Conservation (phyloP, 2,888 invertebrate genomes). For the Macrophya alboannulata region DNA sequence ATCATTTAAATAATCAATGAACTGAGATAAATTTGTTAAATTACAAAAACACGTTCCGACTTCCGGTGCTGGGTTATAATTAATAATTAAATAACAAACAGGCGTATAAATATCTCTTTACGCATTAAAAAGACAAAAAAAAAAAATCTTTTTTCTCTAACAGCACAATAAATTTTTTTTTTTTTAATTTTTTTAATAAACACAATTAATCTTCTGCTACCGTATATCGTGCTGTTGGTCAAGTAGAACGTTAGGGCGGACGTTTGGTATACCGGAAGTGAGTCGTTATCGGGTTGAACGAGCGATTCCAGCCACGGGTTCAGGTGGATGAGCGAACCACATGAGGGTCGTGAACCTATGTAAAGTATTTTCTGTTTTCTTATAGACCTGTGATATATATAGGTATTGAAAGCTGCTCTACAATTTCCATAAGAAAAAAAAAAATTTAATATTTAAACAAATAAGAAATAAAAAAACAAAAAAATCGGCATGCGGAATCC, state of each 20-base stretch:
- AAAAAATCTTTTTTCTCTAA: neutral
- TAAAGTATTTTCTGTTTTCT: conserved; percentile 66
- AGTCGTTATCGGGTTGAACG: conserved; percentile 32
- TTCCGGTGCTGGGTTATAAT: conserved; percentile 4
- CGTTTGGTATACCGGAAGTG: conserved; percentile 41
- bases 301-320: neutral
- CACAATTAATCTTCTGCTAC: neutral
- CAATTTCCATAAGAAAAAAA: conserved; percentile 18
- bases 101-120: neutral
- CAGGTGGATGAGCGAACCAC: neutral
- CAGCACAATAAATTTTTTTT: neutral
- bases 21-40: neutral
- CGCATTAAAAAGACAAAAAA: neutral
- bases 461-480: neutral
- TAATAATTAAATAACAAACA: neutral
- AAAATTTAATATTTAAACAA: too few species aligned
- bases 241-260: neutral
- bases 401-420: conserved; percentile 56
- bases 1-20: neutral
- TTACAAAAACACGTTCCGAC: neutral
- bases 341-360: conserved; percentile 7
- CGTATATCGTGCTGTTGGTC: conserved; percentile 13
- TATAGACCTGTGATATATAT: conserved; percentile 75
- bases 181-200: neutral
- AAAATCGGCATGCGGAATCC: neutral